A percentile compares a stretch with the other conserved stretches of the same genome.
Evolutionary conservation across 1,140 invertebrate species (phyloP).

Genomic region (Holotrichia oblita): DNA sequence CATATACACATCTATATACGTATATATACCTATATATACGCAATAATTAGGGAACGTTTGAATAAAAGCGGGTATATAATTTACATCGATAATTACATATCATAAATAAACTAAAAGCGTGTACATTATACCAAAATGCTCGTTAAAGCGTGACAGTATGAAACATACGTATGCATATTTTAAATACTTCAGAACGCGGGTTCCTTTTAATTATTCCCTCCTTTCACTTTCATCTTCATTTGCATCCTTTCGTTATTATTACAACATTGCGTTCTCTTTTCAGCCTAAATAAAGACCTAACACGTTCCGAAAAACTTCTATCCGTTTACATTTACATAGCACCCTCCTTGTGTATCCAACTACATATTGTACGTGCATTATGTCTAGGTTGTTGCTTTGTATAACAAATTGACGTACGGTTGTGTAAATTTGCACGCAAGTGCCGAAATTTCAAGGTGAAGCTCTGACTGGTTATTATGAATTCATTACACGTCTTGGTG

Average conservation of each 20-base stretch:
- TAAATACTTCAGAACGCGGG: background rate
- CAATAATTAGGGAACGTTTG: too few relatives aligned
- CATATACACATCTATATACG: too few relatives aligned
- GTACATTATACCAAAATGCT: background rate
- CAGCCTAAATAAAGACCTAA: constrained; percentile 27
- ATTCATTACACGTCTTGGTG: too few relatives aligned
- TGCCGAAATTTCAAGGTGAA: background rate
- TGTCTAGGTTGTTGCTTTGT: background rate
- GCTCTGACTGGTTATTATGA: background rate
- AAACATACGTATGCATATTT: background rate
- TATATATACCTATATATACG: too few relatives aligned
- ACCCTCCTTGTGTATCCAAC: background rate
- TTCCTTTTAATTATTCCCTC: constrained; percentile 19
- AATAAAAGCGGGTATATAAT: too few relatives aligned
- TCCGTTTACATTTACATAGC: constrained; percentile 26
- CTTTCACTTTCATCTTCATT: constrained; percentile 32
- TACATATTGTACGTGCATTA: background rate
- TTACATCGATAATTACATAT: too few relatives aligned
- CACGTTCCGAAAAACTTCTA: constrained; percentile 3
- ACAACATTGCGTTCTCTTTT: constrained; percentile 31
- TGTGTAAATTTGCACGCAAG: background rate
- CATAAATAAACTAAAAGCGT: too few relatives aligned
- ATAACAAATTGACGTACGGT: background rate
- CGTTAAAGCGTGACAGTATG: background rate
- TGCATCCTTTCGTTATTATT: constrained; percentile 34